Percentiles rank a stretch among this genome's conserved stretches.
phyloP scores from a whole-genome alignment of 2,113 vertebrate genomes.

The Eleginops maclovinus region DNA sequence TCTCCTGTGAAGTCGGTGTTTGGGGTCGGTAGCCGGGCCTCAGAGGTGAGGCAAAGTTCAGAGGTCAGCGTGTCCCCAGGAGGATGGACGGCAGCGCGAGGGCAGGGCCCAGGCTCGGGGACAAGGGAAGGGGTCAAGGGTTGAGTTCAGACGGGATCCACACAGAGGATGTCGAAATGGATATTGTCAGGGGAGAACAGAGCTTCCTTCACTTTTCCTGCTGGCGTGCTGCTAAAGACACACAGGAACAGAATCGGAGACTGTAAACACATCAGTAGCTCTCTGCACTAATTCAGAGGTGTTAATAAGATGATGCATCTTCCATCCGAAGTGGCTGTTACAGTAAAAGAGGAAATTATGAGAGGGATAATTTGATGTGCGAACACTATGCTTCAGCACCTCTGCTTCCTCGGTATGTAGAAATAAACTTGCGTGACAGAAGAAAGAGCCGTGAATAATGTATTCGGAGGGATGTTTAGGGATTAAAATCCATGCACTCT shows the following conservation, averaged over 20 bases:
- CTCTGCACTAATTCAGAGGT: slow-evolving; percentile 16
- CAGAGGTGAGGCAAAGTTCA: slow-evolving; percentile 72
- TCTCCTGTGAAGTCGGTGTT: slow-evolving; percentile 69
- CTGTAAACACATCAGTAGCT: slow-evolving; percentile 3
- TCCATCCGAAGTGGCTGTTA: slow-evolving; percentile 19
- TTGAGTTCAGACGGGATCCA: slow-evolving; percentile 79
- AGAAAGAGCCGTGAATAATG: slow-evolving; percentile 9
- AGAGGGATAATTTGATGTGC: slow-evolving; percentile 25
- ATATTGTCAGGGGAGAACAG: slow-evolving; percentile 61
- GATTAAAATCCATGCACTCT: slow-evolving; percentile 15
- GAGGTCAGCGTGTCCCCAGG: slow-evolving; percentile 75
- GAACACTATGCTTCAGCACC: slow-evolving; percentile 22
- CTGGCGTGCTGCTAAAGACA: slow-evolving; percentile 4
- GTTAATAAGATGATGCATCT: slow-evolving; percentile 41
- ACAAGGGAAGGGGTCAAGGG: slow-evolving; percentile 73
- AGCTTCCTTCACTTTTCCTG: slow-evolving; percentile 40
- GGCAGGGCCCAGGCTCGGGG: slow-evolving; percentile 61
- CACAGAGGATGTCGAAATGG: slow-evolving; percentile 69
- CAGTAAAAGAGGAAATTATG: slow-evolving; percentile 22
- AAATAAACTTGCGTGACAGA: slow-evolving; percentile 19
- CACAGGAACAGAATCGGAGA: neutral
- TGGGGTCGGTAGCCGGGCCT: slow-evolving; percentile 68
- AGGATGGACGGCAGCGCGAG: slow-evolving; percentile 65
- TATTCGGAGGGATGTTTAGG: neutral
- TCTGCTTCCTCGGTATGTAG: neutral